Evolutionary conservation across 2,797 vertebrate genomes (phyloP).

Genomic region (Buceros bicornis): DNA sequence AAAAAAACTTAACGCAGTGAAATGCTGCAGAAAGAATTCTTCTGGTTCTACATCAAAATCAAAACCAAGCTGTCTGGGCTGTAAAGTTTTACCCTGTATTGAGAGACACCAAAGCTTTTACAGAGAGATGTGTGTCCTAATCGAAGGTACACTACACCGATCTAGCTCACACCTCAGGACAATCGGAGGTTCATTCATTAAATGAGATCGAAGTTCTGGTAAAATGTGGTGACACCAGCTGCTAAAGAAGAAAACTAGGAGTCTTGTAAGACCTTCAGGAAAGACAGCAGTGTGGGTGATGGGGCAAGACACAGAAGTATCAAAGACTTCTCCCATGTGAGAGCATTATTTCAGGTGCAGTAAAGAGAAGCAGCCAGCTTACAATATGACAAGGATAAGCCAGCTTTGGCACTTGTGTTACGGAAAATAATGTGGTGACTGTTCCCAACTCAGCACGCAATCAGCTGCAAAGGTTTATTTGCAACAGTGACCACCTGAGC

Average conservation of each 20-base stretch:
- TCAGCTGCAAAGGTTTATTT: neutral
- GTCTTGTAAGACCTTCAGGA: neutral
- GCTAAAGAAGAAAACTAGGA: neutral
- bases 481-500: neutral
- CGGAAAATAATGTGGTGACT: neutral
- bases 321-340: neutral
- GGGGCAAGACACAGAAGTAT: neutral
- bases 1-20: neutral
- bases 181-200: neutral
- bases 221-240: neutral
- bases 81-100: neutral
- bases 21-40: neutral
- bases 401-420: conserved; percentile 38
- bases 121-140: neutral
- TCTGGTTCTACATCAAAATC: conserved; percentile 1
- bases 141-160: neutral
- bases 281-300: neutral
- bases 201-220: neutral
- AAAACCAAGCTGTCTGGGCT: neutral
- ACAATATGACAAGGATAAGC: neutral
- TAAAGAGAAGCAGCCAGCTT: conserved; percentile 8
- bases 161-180: neutral
- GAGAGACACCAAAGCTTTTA: conserved; percentile 12
- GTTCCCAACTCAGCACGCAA: neutral
- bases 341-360: neutral